These are phyloP conservation scores for Acrossocheilus fasciatus DNA, from an alignment of 2,797 vertebrate species.

Conservation along the genomic window DNA sequence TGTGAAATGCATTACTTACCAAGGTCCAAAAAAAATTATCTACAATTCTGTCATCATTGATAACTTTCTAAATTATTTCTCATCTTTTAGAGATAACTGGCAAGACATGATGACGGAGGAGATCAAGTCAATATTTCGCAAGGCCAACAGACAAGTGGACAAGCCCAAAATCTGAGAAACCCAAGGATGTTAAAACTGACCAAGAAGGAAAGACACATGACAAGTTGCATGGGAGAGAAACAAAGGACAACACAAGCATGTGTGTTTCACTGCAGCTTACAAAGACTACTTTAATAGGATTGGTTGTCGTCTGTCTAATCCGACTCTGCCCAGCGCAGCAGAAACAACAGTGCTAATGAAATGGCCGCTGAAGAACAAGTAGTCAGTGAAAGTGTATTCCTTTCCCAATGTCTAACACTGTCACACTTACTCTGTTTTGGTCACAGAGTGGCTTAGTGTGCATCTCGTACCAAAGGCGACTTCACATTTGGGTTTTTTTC, in stretches of 20 bases:
- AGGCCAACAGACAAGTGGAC: conserved; percentile 80
- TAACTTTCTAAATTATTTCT: conserved; percentile 9
- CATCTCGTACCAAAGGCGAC: conserved; percentile 3
- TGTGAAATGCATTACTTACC: background rate
- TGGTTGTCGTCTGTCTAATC: conserved; percentile 79
- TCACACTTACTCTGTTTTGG: conserved; percentile 66
- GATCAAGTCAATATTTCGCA: conserved; percentile 81
- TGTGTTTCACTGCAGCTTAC: conserved; percentile 72
- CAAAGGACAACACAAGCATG: conserved; percentile 60
- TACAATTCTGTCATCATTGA: background rate
- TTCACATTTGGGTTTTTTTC: background rate
- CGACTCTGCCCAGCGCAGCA: conserved; percentile 78
- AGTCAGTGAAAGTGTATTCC: conserved; percentile 56
- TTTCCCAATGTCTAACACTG: conserved; percentile 60
- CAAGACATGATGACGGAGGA: conserved; percentile 83
- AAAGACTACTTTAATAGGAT: conserved; percentile 84
- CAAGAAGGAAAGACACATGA: conserved; percentile 42
- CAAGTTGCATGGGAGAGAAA: conserved; percentile 37
- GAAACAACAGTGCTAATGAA: conserved; percentile 79
- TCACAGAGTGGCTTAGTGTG: conserved; percentile 75
- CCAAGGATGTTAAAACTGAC: conserved; percentile 41
- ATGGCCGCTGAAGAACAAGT: conserved; percentile 70
- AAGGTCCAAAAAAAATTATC: background rate
- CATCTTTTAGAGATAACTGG: conserved; percentile 79
- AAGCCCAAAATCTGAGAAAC: conserved; percentile 72